Percentiles rank a stretch among this genome's conserved stretches.
Conservation (phyloP, 2,888 invertebrate genomes). For the Erebia palarica region DNA sequence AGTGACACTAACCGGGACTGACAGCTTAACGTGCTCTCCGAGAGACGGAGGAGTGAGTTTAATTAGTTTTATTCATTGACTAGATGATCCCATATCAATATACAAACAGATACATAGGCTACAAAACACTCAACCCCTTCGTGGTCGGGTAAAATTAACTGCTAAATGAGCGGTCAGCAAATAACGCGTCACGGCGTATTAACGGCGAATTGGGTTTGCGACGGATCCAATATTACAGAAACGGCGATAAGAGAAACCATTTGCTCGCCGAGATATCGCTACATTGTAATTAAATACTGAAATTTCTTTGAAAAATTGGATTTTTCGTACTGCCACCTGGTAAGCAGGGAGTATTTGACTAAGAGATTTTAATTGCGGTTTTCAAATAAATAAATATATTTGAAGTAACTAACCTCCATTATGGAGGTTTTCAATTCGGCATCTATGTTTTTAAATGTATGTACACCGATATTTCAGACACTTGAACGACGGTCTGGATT, state of each 20-base stretch:
- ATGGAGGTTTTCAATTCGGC: no score
- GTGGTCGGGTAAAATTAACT: constrained; percentile 67
- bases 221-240: constrained; percentile 59
- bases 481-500: no score
- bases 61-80: no score
- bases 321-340: neutral
- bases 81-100: no score
- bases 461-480: no score
- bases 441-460: no score
- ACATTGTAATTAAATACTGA: constrained; percentile 6
- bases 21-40: no score
- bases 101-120: neutral
- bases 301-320: neutral
- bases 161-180: constrained; percentile 79
- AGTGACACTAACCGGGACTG: no score
- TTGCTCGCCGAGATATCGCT: constrained; percentile 38
- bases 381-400: no score
- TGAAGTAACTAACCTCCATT: no score
- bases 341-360: neutral
- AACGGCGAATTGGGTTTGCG: constrained; percentile 80
- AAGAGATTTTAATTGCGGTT: no score
- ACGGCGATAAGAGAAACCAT: constrained; percentile 63
- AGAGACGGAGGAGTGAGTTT: no score
- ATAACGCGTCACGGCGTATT: constrained; percentile 76
- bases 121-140: neutral